Evolutionary conservation across 2,113 vertebrate species (phyloP).

Genomic region (Nesoenas mayeri): DNA sequence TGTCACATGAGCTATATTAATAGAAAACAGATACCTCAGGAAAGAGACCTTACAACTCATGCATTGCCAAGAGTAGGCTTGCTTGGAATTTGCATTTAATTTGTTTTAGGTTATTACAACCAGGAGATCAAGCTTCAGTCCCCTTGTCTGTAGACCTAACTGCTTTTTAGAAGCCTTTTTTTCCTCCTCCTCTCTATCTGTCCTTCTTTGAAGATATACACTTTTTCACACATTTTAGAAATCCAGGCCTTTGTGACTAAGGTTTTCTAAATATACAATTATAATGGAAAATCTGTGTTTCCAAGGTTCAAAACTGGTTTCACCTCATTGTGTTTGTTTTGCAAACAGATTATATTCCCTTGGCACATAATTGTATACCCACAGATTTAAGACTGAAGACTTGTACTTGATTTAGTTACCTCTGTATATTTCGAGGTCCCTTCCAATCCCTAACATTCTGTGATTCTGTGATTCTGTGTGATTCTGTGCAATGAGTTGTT

Average conservation of each 20-base stretch:
- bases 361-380: not conserved
- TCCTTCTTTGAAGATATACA: not conserved
- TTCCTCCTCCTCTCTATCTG: not conserved
- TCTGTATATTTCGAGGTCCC: not conserved
- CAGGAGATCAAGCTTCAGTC: not conserved
- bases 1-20: not conserved
- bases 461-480: too few species aligned
- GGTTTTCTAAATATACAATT: not conserved
- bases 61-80: not conserved
- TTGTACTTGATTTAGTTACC: not conserved
- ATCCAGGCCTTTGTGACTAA: not conserved
- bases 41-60: not conserved
- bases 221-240: not conserved
- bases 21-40: not conserved
- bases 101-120: not conserved
- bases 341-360: not conserved
- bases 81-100: not conserved
- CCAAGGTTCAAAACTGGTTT: not conserved
- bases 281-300: not conserved
- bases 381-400: not conserved
- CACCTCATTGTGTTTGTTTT: not conserved
- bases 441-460: too few species aligned
- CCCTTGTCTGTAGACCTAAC: not conserved
- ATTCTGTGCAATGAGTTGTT: not conserved
- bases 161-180: not conserved